phyloP scores from a whole-genome alignment of 2,888 invertebrate species.

The Candidula unifasciata region DNA sequence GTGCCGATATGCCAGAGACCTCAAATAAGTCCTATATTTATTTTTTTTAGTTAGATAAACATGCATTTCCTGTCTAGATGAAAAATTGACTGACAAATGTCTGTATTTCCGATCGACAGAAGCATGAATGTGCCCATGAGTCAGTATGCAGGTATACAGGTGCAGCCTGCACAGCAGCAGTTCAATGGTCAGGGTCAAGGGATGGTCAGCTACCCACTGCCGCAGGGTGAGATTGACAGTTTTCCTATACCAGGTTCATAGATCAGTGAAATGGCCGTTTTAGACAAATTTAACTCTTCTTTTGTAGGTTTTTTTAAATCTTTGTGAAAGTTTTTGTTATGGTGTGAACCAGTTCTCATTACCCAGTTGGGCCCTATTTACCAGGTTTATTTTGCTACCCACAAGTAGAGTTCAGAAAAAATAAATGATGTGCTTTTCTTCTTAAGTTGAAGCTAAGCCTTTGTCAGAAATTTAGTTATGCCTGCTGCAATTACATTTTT shows the following conservation, averaged over 20 bases:
- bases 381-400: no score
- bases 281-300: not conserved
- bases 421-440: no score
- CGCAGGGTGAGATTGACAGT: conserved; percentile 66
- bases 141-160: conserved; percentile 60
- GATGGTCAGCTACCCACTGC: conserved; percentile 69
- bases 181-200: conserved; percentile 66
- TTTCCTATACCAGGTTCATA: conserved; percentile 54
- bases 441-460: no score
- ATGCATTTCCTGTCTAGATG: no score
- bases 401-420: no score
- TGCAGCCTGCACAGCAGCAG: conserved; percentile 71
- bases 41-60: no score
- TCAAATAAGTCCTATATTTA: no score
- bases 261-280: conserved; percentile 58
- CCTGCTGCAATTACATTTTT: no score
- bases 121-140: conserved; percentile 65
- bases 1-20: no score
- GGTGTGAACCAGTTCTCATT: not conserved
- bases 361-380: no score
- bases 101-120: conserved; percentile 9
- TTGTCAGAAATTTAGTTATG: no score
- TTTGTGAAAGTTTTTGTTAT: not conserved
- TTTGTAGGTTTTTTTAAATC: not conserved
- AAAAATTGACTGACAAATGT: no score